Conservation (phyloP, 2,113 vertebrate species). For the Microcebus murinus region DNA sequence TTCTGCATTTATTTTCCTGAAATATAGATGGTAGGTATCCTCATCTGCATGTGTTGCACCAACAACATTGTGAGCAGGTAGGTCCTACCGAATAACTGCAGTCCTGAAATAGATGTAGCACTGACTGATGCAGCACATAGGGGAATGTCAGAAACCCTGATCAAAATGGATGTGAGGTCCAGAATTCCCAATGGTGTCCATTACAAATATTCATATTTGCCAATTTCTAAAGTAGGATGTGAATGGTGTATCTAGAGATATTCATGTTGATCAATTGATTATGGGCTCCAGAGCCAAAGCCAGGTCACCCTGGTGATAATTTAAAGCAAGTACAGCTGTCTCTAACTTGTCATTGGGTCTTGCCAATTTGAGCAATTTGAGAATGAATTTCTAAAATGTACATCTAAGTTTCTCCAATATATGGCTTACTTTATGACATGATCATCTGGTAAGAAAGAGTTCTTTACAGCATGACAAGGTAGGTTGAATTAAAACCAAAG, state of each 20-base stretch:
- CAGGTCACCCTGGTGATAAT: background rate
- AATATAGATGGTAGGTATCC: constrained; percentile 23
- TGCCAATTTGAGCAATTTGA: background rate
- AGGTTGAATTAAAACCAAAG: background rate
- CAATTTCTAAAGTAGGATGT: background rate
- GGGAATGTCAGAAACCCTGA: background rate
- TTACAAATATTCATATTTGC: background rate
- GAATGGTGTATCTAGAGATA: background rate
- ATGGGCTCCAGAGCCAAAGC: background rate
- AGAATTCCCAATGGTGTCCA: background rate
- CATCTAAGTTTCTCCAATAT: background rate
- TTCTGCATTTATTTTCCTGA: constrained; percentile 18
- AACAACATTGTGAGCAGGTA: background rate
- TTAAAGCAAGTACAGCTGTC: background rate
- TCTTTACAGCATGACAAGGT: background rate
- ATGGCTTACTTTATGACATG: background rate
- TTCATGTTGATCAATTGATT: background rate
- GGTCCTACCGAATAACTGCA: background rate
- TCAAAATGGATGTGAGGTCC: background rate
- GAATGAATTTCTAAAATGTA: background rate
- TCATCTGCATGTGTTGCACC: background rate
- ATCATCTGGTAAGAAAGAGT: background rate
- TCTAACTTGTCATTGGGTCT: background rate
- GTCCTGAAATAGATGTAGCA: constrained; percentile 19
- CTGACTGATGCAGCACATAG: background rate